Evolutionary conservation across 2,113 vertebrate species (phyloP), one percentile per base, ranked within the genome.

Genomic region (Crotalus viridis): DNA sequence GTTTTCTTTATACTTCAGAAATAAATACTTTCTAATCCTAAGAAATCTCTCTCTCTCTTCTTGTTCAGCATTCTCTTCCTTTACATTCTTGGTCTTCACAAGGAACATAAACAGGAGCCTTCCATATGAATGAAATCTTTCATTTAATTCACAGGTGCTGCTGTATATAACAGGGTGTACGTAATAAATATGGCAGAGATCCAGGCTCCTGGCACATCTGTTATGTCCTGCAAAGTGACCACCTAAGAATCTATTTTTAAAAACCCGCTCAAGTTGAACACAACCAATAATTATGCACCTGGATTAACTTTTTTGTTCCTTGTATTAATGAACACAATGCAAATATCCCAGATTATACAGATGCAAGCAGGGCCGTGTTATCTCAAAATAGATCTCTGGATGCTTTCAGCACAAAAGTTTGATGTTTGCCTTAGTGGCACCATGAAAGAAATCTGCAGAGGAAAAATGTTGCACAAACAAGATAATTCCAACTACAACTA

Each of bases 131-230:
- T 95, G 93, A 95, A 91, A 94, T 93, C 90, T 96, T 91, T 95
- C 94, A 93, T 96, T 94, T 95, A 94, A 89, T 89, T 94, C 95
- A 93, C 94, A 95, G 95, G 95, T 97, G 95, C 95, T 87, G 86
- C 87, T 96, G 93, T 93, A 91, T 87, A 17, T 91, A 56, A 87
- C 93, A 91, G 85, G 94, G 95, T 5, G 0, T 56, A 94, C 92
- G 95, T 92, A 91, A 95, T 93, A 97, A 93, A 95, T 26, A 93
- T 13, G 94, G 94, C 94, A 94, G 57, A 56, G 59, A 57, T 93
- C 92, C 95, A 95, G 93, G 39, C 95, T 94, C 69, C 86, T 90
- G 93, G 94, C 93, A 28, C 22, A 93, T 92, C 96, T 24, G 91
- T 85, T 90, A 90, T 9, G 86, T 64, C 54, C 94, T 94, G 93